Evolutionary conservation across 2,113 vertebrate genomes (phyloP).

Genomic region (Erythrolamprus reginae): DNA sequence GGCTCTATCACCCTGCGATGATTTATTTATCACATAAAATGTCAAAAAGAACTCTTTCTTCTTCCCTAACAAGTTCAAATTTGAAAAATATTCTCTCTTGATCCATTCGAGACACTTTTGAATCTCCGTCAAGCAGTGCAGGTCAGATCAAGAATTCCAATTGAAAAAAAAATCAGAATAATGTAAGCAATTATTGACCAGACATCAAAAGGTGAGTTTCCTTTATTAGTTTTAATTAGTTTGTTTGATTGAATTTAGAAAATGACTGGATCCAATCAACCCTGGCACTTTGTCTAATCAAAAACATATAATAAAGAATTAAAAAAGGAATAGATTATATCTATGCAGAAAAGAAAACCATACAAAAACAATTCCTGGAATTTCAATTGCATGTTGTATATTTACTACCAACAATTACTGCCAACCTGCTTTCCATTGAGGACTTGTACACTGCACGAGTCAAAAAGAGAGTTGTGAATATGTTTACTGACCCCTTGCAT

Average conservation of each 20-base stretch:
- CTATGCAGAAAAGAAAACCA: background rate
- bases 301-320: background rate
- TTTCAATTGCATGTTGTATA: background rate
- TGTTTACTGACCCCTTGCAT: too few species aligned
- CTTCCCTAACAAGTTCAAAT: constrained; percentile 7
- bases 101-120: constrained; percentile 11
- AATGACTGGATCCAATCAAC: background rate
- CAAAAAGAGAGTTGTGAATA: too few species aligned
- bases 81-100: background rate
- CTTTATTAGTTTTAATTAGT: constrained; percentile 23
- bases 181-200: constrained; percentile 16
- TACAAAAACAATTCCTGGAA: background rate
- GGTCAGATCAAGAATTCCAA: constrained; percentile 1
- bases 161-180: constrained; percentile 2
- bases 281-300: background rate
- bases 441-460: too few species aligned
- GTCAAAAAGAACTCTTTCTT: background rate
- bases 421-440: too few species aligned
- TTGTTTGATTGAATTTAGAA: background rate
- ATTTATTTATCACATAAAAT: constrained; percentile 34
- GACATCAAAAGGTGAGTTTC: background rate
- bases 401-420: too few species aligned
- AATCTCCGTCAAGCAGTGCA: background rate
- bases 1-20: background rate
- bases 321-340: background rate